A percentile compares a stretch with the other conserved stretches of the same genome.
These are phyloP conservation scores for Druon quercuslanigerum DNA, from an alignment of 1,140 invertebrate species.

Conservation along the genomic window DNA sequence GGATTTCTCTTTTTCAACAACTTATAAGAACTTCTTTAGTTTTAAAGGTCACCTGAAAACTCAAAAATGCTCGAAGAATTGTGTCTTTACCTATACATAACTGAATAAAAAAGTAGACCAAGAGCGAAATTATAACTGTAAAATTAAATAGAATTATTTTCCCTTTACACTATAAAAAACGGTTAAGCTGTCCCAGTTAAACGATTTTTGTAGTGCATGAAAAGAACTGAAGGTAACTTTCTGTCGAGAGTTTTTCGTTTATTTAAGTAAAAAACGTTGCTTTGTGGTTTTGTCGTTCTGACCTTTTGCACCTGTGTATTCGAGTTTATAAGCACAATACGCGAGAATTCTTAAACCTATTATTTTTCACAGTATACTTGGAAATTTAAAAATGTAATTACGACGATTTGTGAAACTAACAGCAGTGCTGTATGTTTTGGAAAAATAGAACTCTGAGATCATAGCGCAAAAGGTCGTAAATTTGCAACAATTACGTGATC, in stretches of 20 bases:
- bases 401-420: slow-evolving; percentile 1
- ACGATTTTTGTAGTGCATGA: no score
- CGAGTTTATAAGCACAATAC: neutral
- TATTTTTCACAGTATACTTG: neutral
- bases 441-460: slow-evolving; percentile 10
- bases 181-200: no score
- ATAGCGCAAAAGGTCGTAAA: slow-evolving; percentile 2
- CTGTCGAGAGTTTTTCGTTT: no score
- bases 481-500: slow-evolving; percentile 17
- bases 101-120: no score
- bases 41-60: neutral
- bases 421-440: neutral
- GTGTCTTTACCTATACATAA: no score
- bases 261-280: no score
- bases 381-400: slow-evolving; percentile 13
- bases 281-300: no score
- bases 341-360: neutral
- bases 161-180: no score
- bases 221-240: no score
- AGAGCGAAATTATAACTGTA: no score
- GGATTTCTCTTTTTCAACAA: neutral
- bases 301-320: no score
- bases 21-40: neutral
- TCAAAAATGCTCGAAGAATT: neutral
- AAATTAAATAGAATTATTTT: no score